These are phyloP conservation scores for Vicugna pacos DNA, from an alignment of 2,113 vertebrate species.

Conservation along the genomic window DNA sequence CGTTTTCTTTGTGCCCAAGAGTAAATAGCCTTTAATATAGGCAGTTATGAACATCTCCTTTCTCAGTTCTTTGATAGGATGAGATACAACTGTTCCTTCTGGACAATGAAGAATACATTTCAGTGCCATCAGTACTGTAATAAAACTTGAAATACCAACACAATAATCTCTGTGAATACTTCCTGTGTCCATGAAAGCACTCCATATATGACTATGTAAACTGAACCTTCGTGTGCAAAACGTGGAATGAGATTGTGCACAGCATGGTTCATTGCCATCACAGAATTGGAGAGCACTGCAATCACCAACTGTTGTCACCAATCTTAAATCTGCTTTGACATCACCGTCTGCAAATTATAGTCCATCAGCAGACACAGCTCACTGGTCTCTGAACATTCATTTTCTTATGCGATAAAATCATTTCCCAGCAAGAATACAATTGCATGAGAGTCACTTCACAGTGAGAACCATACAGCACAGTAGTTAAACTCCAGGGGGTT, in stretches of 20 bases:
- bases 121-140: neutral
- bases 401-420: slow-evolving; percentile 76
- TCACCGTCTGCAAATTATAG: slow-evolving; percentile 69
- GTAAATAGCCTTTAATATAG: neutral
- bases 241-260: neutral
- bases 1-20: neutral
- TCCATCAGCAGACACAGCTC: slow-evolving; percentile 69
- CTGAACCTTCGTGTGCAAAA: neutral
- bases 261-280: neutral
- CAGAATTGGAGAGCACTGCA: neutral
- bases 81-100: neutral
- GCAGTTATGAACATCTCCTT: neutral
- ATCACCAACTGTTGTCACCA: slow-evolving; percentile 45
- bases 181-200: neutral
- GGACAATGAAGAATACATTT: neutral
- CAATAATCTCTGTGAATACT: neutral
- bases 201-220: neutral
- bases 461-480: slow-evolving; percentile 46
- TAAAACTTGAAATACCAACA: neutral
- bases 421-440: slow-evolving; percentile 74
- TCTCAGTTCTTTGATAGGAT: neutral
- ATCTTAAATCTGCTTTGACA: slow-evolving; percentile 71
- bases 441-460: slow-evolving; percentile 60
- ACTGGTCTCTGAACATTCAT: slow-evolving; percentile 69
- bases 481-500: slow-evolving; percentile 57